Evolutionary conservation across 1,140 invertebrate species (phyloP), one percentile per base, ranked within the genome.

Genomic region (Eriocheir sinensis): DNA sequence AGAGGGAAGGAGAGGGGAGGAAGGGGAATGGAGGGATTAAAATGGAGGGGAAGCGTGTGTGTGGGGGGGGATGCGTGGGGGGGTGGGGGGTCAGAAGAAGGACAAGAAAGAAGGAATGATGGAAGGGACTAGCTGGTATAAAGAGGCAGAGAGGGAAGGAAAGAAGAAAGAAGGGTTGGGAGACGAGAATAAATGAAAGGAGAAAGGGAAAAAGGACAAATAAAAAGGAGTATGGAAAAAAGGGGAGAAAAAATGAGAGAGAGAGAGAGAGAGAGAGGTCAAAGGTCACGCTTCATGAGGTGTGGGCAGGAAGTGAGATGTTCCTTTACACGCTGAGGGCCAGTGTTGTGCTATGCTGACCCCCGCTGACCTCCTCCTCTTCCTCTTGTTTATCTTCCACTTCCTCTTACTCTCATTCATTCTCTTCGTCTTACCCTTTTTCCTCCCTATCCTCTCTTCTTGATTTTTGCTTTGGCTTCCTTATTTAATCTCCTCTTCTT

Each of bases 131-230:
- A 72, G 12, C 27, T 4, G n/a, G 0, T n/a, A 1, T n/a, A 1
- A 72, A n/a, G n/a, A n/a, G n/a, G 60, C 27, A n/a, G 60, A 72
- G 60, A 72, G 60, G n/a, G 60, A 72, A n/a, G n/a, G 60, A 72
- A n/a, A 72, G 60, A n/a, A n/a, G n/a, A n/a, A n/a, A n/a, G n/a
- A n/a, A n/a, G n/a, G n/a, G n/a, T n/a, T n/a, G 12, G 53, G 27
- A 72, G 12, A 72, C 12, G 53, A 72, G 53, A 72, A 27, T 12
- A 27, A 72, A 27, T 12, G 53, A 72, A 27, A 72, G 53, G 21
- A 32, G 34, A 3, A 27, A 32, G 21, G 79, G 34, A 32, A 27
- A 27, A 80, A 27, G 21, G 79, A 27, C 27, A 80, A 32, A 80
- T 27, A 27, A 32, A 80, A 32, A 80, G 27, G 21, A 27, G 34